A percentile compares a stretch with the other conserved stretches of the same genome.
Conservation (phyloP, 2,797 vertebrate genomes). For the Acanthopagrus latus region DNA sequence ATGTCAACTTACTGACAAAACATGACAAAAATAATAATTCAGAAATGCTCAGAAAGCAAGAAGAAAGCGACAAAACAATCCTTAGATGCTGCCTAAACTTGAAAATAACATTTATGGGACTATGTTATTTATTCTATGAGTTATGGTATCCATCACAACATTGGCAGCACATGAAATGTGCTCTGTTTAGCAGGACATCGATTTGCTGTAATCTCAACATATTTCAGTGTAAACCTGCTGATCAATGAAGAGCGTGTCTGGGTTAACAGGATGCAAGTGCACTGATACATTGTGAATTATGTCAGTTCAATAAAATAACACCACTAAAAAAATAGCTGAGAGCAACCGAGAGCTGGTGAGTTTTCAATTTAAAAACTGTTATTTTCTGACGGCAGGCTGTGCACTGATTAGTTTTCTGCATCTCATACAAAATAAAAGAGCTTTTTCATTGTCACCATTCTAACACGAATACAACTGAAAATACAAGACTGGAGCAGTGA, state of each 20-base stretch:
- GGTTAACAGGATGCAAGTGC: background rate
- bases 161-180: background rate
- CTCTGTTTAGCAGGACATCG: background rate
- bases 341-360: background rate
- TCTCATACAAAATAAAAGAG: background rate
- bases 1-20: background rate
- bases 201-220: background rate
- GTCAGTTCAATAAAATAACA: conserved; percentile 1
- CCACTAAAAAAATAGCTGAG: background rate
- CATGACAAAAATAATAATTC: background rate
- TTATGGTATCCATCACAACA: background rate
- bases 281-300: background rate
- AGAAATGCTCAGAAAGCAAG: background rate
- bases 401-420: background rate
- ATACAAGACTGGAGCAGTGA: background rate
- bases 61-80: background rate
- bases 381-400: background rate
- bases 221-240: no score
- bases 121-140: no score
- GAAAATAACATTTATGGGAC: no score
- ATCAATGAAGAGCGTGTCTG: background rate
- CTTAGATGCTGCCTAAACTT: no score
- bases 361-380: background rate
- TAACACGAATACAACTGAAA: background rate
- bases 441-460: background rate